Evolutionary conservation across 2,888 invertebrate genomes (phyloP).

Genomic region (Julus scanicus): DNA sequence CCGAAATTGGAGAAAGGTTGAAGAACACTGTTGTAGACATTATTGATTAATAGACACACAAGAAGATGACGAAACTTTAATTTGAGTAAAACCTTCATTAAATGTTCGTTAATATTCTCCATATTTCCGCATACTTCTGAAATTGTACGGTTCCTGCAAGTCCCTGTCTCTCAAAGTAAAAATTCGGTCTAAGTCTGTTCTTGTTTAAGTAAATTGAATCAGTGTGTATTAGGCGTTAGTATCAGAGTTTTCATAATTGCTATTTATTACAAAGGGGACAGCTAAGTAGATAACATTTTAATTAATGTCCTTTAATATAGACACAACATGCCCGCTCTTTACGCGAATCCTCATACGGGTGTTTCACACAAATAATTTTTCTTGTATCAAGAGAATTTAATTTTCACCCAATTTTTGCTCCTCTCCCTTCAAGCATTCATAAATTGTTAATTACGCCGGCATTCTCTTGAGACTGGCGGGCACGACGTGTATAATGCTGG

Average conservation of each 20-base stretch:
- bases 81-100: not conserved
- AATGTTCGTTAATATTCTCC: not conserved
- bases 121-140: not conserved
- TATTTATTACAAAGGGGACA: constrained; percentile 42
- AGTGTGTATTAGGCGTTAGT: not conserved
- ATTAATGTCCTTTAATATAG: constrained; percentile 32
- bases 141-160: not conserved
- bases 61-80: not conserved
- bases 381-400: constrained; percentile 34
- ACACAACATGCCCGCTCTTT: constrained; percentile 2
- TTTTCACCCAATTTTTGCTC: constrained; percentile 42
- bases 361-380: constrained; percentile 12
- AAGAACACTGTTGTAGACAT: too few relatives aligned
- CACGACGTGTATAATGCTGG: not conserved
- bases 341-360: not conserved
- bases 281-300: constrained; percentile 42
- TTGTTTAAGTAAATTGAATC: not conserved
- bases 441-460: constrained; percentile 36
- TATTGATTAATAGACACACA: too few relatives aligned
- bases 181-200: not conserved
- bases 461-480: not conserved
- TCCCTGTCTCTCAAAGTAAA: not conserved
- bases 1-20: too few relatives aligned
- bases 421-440: constrained; percentile 38
- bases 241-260: not conserved